These are phyloP conservation scores for Tauraco erythrolophus DNA, from an alignment of 2,113 vertebrate genomes.

Conservation along the genomic window DNA sequence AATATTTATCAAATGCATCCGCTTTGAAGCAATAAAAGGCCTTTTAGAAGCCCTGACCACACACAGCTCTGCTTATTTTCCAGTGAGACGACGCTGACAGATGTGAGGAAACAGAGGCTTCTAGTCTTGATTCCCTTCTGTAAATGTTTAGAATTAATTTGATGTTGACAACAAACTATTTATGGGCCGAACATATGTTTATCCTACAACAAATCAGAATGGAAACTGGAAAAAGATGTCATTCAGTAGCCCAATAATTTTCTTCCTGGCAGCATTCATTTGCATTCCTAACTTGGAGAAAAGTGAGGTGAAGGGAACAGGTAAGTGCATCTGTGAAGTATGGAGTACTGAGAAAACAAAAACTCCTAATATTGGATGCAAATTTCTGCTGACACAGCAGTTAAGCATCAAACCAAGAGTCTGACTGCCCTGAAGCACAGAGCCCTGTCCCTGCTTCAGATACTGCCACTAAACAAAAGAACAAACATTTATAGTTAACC, in stretches of 20 bases:
- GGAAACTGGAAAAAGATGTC: not conserved
- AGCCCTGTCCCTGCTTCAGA: not conserved
- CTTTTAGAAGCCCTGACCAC: not conserved
- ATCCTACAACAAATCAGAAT: not conserved
- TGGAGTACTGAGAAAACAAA: not conserved
- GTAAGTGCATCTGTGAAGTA: not conserved
- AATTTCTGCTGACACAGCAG: slow-evolving; percentile 41
- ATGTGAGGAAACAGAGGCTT: not conserved
- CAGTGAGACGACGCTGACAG: not conserved
- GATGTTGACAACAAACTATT: not conserved
- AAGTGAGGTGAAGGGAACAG: slow-evolving; percentile 1
- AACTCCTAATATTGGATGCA: slow-evolving; percentile 6
- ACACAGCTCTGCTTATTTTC: not conserved
- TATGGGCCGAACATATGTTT: not conserved
- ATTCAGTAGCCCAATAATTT: not conserved
- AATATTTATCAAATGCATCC: slow-evolving; percentile 11
- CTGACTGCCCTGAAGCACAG: not conserved
- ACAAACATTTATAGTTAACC: slow-evolving; percentile 49
- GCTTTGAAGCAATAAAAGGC: slow-evolving; percentile 18
- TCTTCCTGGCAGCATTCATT: not conserved
- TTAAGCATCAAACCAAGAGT: not conserved
- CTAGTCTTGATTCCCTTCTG: not conserved
- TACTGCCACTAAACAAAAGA: not conserved
- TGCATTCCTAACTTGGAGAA: not conserved
- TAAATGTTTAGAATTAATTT: slow-evolving; percentile 14